Base-by-base conservation (phyloP, 2,888 invertebrate species). In the Philhelius pedissequus region DNA sequence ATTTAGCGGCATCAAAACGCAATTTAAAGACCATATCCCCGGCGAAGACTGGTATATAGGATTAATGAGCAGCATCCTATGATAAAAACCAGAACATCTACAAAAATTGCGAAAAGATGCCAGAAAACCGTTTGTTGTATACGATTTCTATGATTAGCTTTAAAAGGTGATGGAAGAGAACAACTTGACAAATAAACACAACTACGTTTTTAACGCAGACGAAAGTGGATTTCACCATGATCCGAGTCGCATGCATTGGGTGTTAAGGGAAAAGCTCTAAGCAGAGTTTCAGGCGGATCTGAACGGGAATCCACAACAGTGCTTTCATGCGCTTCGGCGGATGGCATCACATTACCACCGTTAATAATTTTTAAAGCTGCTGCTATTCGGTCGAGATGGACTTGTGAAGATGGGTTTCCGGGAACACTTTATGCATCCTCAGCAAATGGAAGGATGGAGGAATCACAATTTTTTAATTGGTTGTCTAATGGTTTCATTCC, bases 351-450 rank as follows among this genome's bases (percentile, higher is more conserved):
- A 22, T 48, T 48, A 48, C 48, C 48, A 52, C 50, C 70, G 38
- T 43, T 70, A 22, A 69, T 77, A 52, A 62, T 77, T 9, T 58
- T 69, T 45, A 77, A 70, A 77, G 77, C 20, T 43, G 77, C 52
- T 35, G 40, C 69, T 40, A 62, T 68, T 30, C 48, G 58, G 48
- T 30, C 40, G 32, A 52, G 32, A 25, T 66, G 27, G 56, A 76
- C 50, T 43, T 40, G 32, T 40, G 18, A 56, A 54, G 43, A 52
- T 50, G 62, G 52, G 38, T 43, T 25, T 52, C 52, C 48, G 22
- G 48, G 22, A 52, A 25, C 25, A 25, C 25, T 25, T 5, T 25
- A 25, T 5, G 25, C 25, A 5, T 3, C n/a, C n/a, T n/a, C n/a
- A n/a, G n/a, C n/a, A n/a, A n/a, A n/a, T n/a, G n/a, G n/a, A n/a